Evolutionary conservation across 2,888 invertebrate genomes (phyloP).

Genomic region (Caenorhabditis wallacei): DNA sequence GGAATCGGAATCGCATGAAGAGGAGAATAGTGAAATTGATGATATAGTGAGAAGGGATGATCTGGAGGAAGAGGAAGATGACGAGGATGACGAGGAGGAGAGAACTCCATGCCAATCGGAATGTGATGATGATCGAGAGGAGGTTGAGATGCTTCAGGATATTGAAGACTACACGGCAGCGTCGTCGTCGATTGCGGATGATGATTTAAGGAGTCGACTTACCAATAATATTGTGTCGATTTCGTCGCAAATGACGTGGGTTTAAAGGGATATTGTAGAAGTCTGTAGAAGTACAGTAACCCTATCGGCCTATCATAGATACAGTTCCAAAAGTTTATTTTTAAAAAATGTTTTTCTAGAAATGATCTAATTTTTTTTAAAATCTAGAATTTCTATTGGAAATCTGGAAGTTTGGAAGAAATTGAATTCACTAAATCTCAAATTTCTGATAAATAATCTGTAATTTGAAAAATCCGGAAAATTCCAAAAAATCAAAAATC

Average conservation of each 20-base stretch:
- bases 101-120: conserved; percentile 72
- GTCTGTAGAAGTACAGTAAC: no score
- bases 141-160: conserved; percentile 48
- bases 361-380: no score
- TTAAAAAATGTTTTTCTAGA: no score
- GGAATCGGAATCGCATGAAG: conserved; percentile 52
- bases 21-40: conserved; percentile 68
- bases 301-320: no score
- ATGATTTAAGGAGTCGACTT: conserved; percentile 51
- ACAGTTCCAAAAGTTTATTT: no score
- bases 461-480: no score
- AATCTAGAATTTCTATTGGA: no score
- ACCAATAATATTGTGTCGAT: conserved; percentile 53
- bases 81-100: conserved; percentile 66
- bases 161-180: conserved; percentile 33
- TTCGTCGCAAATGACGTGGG: conserved; percentile 52
- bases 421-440: no score
- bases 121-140: conserved; percentile 61
- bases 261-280: not conserved
- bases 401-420: no score
- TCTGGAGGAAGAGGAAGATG: conserved; percentile 72
- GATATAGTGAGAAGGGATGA: conserved; percentile 40
- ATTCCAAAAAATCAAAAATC: no score
- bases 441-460: no score
- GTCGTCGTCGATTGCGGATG: conserved; percentile 47